phyloP scores from a whole-genome alignment of 2,113 vertebrate genomes.

The Arizona elegans region DNA sequence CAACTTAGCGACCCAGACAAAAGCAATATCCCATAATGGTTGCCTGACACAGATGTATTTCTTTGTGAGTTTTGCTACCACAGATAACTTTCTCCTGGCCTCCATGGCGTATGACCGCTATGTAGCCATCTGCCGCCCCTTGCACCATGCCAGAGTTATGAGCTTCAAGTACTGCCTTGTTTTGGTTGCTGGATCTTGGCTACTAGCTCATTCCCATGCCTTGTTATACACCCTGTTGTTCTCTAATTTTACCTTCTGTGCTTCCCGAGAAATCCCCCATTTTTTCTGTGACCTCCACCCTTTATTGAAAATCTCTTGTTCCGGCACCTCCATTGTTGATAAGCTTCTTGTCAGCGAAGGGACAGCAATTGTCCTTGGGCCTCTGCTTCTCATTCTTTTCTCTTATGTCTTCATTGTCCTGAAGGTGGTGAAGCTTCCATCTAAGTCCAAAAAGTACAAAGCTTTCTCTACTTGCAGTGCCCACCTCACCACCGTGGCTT shows the following conservation, averaged over 20 bases:
- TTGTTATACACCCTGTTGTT: not conserved
- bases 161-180: slow-evolving; percentile 11
- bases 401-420: slow-evolving; percentile 43
- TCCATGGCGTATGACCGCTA: slow-evolving; percentile 48
- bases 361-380: slow-evolving; percentile 30
- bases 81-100: slow-evolving; percentile 43
- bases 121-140: slow-evolving; percentile 41
- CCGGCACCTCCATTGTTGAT: not conserved
- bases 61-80: slow-evolving; percentile 32
- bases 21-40: slow-evolving; percentile 29
- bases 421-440: slow-evolving; percentile 26
- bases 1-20: slow-evolving; percentile 17
- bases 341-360: slow-evolving; percentile 15
- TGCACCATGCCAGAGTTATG: slow-evolving; percentile 41
- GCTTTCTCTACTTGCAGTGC: slow-evolving; percentile 50
- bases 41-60: slow-evolving; percentile 46
- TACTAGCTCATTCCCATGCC: not conserved
- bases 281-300: slow-evolving; percentile 55
- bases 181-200: slow-evolving; percentile 17
- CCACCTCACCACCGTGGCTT: slow-evolving; percentile 10
- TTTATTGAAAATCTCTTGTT: slow-evolving; percentile 54
- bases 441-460: slow-evolving; percentile 29
- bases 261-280: slow-evolving; percentile 36
- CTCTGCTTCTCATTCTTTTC: slow-evolving; percentile 43
- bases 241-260: slow-evolving; percentile 51